Evolutionary conservation across 2,113 vertebrate species (phyloP).

Genomic region (Miniopterus natalensis): DNA sequence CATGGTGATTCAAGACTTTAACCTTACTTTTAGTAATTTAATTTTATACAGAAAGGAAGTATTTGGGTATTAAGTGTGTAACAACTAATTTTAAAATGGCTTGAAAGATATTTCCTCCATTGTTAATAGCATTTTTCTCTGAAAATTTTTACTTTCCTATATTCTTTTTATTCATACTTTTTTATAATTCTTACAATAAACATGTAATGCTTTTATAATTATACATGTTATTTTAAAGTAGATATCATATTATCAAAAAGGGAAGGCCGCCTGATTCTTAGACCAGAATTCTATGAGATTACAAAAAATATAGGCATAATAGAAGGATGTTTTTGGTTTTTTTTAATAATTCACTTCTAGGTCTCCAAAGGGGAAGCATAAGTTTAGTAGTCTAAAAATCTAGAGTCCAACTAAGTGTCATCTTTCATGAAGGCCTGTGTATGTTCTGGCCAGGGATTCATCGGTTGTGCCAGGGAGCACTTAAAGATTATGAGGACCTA

Average conservation of each 20-base stretch:
- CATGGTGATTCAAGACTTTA: not conserved
- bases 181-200: not conserved
- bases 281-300: not conserved
- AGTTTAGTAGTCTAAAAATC: not conserved
- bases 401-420: not conserved
- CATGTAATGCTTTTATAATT: not conserved
- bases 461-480: not conserved
- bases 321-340: not conserved
- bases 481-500: not conserved
- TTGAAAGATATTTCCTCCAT: not conserved
- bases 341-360: not conserved
- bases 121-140: not conserved
- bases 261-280: not conserved
- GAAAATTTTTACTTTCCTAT: not conserved
- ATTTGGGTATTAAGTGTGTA: not conserved
- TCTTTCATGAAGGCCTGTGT: not conserved
- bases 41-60: not conserved
- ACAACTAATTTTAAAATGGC: not conserved
- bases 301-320: not conserved
- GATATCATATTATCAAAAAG: not conserved
- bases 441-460: not conserved
- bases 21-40: conserved; percentile 28
- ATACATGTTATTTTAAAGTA: not conserved
- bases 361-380: not conserved
- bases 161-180: not conserved